A percentile compares a stretch with the other conserved stretches of the same genome.
Evolutionary conservation across 2,113 vertebrate genomes (phyloP).

Genomic region (Acrocephalus kingi): DNA sequence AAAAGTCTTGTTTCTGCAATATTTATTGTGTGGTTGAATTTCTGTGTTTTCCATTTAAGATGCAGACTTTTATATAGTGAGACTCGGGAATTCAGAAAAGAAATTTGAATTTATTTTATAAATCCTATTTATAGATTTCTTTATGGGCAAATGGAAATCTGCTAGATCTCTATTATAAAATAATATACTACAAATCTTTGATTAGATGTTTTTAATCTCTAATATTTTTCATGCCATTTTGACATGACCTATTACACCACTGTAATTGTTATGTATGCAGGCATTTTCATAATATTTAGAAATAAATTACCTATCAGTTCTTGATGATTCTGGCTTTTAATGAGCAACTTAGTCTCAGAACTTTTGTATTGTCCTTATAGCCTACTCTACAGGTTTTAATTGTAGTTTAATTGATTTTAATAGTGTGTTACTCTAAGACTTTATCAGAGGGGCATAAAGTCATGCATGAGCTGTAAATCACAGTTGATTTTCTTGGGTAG

Average conservation of each 20-base stretch:
- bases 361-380: neutral
- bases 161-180: neutral
- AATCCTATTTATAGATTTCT: neutral
- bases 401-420: neutral
- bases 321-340: neutral
- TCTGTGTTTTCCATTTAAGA: neutral
- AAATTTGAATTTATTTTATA: slow-evolving; percentile 8
- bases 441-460: neutral
- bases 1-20: neutral
- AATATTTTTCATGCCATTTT: neutral
- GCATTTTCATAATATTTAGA: neutral
- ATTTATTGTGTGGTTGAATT: neutral
- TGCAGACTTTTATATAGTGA: neutral
- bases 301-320: neutral
- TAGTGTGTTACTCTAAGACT: neutral
- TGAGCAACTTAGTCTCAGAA: neutral
- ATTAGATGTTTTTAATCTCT: neutral
- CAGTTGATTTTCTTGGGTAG: neutral
- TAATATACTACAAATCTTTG: neutral
- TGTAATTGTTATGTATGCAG: neutral
- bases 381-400: neutral
- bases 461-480: neutral
- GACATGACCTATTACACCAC: neutral
- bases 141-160: neutral
- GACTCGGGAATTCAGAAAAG: neutral